Conservation (phyloP, 64 coral and sea anemone species). For the Trachythela sp. region DNA sequence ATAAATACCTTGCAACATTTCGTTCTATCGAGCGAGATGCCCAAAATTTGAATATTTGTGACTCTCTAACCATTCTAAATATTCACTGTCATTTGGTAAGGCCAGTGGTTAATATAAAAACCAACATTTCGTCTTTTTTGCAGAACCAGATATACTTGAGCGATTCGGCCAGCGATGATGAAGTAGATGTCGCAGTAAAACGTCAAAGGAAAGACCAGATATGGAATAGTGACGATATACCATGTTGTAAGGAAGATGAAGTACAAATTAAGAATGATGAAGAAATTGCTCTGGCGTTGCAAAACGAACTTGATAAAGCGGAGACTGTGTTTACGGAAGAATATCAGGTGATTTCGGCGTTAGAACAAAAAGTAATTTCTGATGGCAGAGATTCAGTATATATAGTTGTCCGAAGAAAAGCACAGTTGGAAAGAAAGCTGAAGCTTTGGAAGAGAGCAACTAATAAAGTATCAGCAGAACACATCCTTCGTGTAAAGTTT, state of each 20-base stretch:
- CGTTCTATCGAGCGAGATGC: no score
- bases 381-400: slow-evolving; percentile 10
- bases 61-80: no score
- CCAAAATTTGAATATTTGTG: no score
- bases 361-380: slow-evolving; percentile 28
- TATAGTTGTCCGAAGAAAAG: neutral
- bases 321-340: neutral
- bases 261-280: slow-evolving; percentile 40
- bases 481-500: neutral
- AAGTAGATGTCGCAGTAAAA: neutral
- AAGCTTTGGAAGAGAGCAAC: slow-evolving; percentile 37
- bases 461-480: neutral
- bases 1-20: no score
- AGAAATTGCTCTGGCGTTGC: slow-evolving; percentile 34
- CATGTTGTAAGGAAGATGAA: slow-evolving; percentile 27
- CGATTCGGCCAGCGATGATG: neutral
- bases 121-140: neutral
- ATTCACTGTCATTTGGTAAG: neutral
- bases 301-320: slow-evolving; percentile 25
- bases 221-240: neutral
- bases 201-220: neutral
- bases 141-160: slow-evolving; percentile 3
- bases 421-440: neutral
- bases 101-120: neutral
- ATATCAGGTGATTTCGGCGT: slow-evolving; percentile 10